Percentiles rank a stretch among this genome's conserved stretches.
phyloP scores from a whole-genome alignment of 2,888 invertebrate species.

The Steinernema scapterisci region DNA sequence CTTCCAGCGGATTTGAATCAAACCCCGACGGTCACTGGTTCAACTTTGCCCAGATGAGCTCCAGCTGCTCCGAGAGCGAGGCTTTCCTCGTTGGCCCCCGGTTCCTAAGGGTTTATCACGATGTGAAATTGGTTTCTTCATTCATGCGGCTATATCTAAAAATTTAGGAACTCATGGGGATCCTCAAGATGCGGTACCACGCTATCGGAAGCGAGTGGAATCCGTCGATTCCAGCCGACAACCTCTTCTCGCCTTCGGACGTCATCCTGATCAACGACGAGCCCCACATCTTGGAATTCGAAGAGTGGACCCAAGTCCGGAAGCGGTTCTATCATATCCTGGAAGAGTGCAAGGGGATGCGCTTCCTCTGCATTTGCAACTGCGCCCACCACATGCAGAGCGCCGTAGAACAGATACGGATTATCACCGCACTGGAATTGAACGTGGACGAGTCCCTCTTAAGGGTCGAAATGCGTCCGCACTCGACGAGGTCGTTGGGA shows the following conservation, averaged over 20 bases:
- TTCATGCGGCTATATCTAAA: neutral
- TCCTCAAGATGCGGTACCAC: constrained; percentile 13
- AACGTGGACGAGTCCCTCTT: constrained; percentile 15
- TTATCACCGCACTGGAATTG: constrained; percentile 4
- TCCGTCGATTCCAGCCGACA: neutral
- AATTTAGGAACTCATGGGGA: constrained; percentile 2
- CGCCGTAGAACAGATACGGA: constrained; percentile 8
- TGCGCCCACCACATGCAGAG: constrained; percentile 18
- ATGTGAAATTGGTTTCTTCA: neutral
- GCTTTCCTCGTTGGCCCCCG: constrained; percentile 1
- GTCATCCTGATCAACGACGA: constrained; percentile 6
- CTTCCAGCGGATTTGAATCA: constrained; percentile 14
- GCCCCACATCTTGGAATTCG: neutral
- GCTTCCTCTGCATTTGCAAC: constrained; percentile 3
- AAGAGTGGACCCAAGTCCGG: neutral
- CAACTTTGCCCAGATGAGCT: constrained; percentile 27
- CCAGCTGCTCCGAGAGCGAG: constrained; percentile 3
- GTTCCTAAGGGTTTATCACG: neutral
- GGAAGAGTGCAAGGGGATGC: constrained; percentile 1
- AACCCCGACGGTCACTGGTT: constrained; percentile 54
- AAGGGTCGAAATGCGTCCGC: neutral
- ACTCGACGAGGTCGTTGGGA: constrained; percentile 19
- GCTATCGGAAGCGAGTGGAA: constrained; percentile 9
- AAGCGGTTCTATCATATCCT: constrained; percentile 14
- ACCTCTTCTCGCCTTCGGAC: constrained; percentile 16